Percentiles rank a stretch among this genome's conserved stretches.
Evolutionary conservation across 2,113 vertebrate genomes (phyloP).

Genomic region (Grammomys dolichurus): DNA sequence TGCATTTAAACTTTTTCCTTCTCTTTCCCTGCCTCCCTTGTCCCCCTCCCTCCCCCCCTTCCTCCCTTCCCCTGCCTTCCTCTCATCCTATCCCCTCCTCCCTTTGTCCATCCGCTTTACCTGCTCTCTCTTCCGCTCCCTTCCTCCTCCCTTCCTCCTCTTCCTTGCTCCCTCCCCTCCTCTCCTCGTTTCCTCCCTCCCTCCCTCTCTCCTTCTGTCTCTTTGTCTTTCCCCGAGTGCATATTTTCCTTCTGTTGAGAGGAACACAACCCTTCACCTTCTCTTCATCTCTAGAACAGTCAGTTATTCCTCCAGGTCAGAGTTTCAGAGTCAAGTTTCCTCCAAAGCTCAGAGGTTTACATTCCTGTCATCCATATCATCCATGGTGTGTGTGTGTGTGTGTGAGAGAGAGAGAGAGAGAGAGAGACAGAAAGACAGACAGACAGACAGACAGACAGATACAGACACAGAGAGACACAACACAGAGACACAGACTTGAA

Average conservation of each 20-base stretch:
- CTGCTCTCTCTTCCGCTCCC: not conserved
- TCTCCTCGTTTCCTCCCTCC: not conserved
- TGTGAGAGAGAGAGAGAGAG: too few species aligned
- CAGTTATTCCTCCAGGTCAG: not conserved
- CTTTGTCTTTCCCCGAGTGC: not conserved
- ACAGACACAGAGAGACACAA: too few species aligned
- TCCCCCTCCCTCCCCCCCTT: too few species aligned
- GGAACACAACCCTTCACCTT: not conserved
- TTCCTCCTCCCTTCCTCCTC: not conserved
- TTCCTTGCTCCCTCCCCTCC: too few species aligned
- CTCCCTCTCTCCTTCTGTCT: not conserved
- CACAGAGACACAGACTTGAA: too few species aligned
- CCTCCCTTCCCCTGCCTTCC: too few species aligned
- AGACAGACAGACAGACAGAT: too few species aligned
- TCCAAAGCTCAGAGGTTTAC: not conserved
- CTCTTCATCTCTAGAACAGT: not conserved
- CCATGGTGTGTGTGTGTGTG: not conserved
- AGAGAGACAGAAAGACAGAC: too few species aligned
- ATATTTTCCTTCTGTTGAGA: not conserved
- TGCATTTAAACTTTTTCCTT: not conserved
- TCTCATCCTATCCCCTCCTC: not conserved
- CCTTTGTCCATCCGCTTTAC: too few species aligned
- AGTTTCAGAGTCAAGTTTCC: not conserved
- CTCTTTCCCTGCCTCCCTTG: too few species aligned
- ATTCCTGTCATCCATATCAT: not conserved